phyloP scores from a whole-genome alignment of 2,797 vertebrate species.

The Uromys caudimaculatus region DNA sequence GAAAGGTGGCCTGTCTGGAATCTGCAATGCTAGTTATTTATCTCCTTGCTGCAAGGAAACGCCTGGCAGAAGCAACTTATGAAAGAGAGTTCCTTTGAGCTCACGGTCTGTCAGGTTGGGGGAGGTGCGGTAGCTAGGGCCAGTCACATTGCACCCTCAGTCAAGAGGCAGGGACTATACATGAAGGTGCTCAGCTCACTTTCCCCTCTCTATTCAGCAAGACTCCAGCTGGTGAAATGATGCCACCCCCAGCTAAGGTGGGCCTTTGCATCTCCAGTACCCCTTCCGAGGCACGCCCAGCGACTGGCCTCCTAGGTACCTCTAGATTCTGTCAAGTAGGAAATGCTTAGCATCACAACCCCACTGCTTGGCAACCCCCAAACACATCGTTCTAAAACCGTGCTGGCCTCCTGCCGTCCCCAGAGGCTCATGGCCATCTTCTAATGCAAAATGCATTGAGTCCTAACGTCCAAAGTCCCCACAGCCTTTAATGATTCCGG shows the following conservation, averaged over 20 bases:
- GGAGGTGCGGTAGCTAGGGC: too few species aligned
- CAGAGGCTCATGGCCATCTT: not conserved
- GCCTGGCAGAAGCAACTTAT: not conserved
- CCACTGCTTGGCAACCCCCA: not conserved
- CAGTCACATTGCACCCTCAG: too few species aligned
- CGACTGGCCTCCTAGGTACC: not conserved
- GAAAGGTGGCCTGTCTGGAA: not conserved
- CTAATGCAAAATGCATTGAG: not conserved
- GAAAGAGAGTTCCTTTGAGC: not conserved
- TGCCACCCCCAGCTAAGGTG: not conserved
- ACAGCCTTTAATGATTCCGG: not conserved
- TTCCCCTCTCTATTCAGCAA: too few species aligned
- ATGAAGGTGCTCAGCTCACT: not conserved
- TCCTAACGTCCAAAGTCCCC: not conserved
- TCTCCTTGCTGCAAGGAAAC: too few species aligned
- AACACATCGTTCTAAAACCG: not conserved
- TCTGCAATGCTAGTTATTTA: too few species aligned
- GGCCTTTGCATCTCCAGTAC: too few species aligned
- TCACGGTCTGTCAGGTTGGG: too few species aligned
- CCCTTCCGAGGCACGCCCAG: not conserved
- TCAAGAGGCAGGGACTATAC: not conserved
- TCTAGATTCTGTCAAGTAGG: not conserved
- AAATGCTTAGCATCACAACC: not conserved
- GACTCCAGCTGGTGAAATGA: not conserved
- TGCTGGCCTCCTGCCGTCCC: not conserved